A percentile compares a stretch with the other conserved stretches of the same genome.
These are phyloP conservation scores for Meloe dianella DNA, from an alignment of 2,888 invertebrate species.

Conservation along the genomic window DNA sequence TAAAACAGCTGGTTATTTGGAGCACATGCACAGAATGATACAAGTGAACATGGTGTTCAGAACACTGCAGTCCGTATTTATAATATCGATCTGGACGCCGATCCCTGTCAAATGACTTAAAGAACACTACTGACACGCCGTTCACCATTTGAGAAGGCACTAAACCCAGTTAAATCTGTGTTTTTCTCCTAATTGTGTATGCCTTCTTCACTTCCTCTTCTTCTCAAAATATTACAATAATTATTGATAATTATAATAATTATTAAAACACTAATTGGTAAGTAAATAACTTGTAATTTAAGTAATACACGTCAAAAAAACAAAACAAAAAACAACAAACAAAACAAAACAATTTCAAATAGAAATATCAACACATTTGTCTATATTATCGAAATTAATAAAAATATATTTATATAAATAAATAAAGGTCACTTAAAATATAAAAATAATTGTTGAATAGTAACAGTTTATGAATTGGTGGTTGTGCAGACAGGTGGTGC, in stretches of 20 bases:
- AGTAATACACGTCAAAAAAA: no score
- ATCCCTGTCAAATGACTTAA: conserved; percentile 56
- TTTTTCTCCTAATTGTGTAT: conserved; percentile 3
- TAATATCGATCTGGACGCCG: conserved; percentile 57
- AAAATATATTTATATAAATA: background rate
- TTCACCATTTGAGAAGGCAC: conserved; percentile 48
- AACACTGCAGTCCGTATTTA: conserved; percentile 59
- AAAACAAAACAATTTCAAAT: background rate
- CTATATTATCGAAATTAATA: background rate
- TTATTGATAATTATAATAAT: background rate
- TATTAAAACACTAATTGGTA: conserved; percentile 7
- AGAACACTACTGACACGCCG: conserved; percentile 51
- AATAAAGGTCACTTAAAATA: background rate
- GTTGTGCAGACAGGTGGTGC: conserved; percentile 39
- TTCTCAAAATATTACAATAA: background rate
- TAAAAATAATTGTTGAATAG: conserved; percentile 1
- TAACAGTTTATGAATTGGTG: conserved; percentile 9
- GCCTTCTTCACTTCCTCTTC: background rate
- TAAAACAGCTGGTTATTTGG: conserved; percentile 37
- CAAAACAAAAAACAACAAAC: no score
- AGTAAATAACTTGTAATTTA: background rate
- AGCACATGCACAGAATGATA: conserved; percentile 46
- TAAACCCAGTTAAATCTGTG: conserved; percentile 14
- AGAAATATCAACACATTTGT: background rate
- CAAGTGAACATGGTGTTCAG: conserved; percentile 54